phyloP scores from a whole-genome alignment of 1,140 invertebrate genomes.

The Scylla paramamosain region DNA sequence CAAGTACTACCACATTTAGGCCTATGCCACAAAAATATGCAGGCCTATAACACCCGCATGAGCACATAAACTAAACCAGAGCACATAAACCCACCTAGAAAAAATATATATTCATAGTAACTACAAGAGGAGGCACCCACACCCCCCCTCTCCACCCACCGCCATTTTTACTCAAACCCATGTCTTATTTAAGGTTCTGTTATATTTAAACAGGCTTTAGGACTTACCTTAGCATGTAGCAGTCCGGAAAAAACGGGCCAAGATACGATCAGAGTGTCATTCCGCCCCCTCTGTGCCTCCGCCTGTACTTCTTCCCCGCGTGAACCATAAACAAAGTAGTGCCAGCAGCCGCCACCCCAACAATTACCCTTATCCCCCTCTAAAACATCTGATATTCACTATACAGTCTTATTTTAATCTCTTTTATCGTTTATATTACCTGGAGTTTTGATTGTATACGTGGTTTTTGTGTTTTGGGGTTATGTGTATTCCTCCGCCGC shows the following conservation, averaged over 20 bases:
- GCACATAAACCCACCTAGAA: background rate
- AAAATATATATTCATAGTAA: background rate
- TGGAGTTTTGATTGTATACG: too few species aligned
- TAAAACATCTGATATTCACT: background rate
- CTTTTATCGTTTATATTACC: too few species aligned
- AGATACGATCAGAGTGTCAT: conserved; percentile 41
- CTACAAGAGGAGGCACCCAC: background rate
- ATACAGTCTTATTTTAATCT: background rate
- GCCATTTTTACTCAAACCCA: background rate
- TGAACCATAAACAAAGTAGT: conserved; percentile 58
- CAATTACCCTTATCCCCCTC: background rate
- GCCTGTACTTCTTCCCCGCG: background rate
- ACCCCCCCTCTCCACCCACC: background rate
- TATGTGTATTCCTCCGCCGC: conserved; percentile 37
- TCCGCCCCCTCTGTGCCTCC: background rate
- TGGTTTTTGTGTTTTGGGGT: background rate
- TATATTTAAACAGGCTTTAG: background rate
- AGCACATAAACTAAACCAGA: too few species aligned
- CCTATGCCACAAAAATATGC: too few species aligned
- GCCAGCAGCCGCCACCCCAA: background rate
- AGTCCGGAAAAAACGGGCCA: conserved; percentile 26
- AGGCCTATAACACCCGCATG: too few species aligned
- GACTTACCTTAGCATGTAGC: conserved; percentile 46
- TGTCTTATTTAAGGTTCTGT: background rate
- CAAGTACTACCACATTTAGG: too few species aligned